Conservation (phyloP, 2,888 invertebrate species). For the Caenorhabditis angaria region DNA sequence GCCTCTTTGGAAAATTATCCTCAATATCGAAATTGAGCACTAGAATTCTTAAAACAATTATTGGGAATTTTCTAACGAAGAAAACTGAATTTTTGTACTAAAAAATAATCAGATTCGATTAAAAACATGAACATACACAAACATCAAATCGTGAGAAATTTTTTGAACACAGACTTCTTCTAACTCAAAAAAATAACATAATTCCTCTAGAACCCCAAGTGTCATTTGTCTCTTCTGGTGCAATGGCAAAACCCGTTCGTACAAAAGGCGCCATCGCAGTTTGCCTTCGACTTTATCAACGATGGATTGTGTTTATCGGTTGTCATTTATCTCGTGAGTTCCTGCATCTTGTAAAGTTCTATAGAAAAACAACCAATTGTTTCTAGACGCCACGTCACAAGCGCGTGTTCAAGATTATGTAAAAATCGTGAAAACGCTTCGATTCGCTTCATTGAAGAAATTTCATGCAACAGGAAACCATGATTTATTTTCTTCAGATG, state of each 20-base stretch:
- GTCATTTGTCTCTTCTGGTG: slow-evolving; percentile 59
- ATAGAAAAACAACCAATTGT: not conserved
- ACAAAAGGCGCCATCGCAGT: slow-evolving; percentile 93
- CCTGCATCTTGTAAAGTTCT: not conserved
- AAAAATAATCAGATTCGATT: too few relatives aligned
- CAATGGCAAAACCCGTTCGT: slow-evolving; percentile 74
- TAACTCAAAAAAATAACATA: not conserved
- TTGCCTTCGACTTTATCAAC: slow-evolving; percentile 91
- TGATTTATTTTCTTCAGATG: slow-evolving; percentile 52
- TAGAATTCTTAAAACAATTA: not conserved
- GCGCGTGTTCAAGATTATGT: slow-evolving; percentile 64
- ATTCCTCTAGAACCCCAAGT: slow-evolving; percentile 58
- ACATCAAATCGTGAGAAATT: too few relatives aligned
- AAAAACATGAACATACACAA: too few relatives aligned
- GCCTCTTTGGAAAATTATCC: too few relatives aligned
- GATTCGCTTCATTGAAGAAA: slow-evolving; percentile 44
- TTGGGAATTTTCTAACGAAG: not conserved
- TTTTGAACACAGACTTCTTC: not conserved
- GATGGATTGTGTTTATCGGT: slow-evolving; percentile 91
- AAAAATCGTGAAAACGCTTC: slow-evolving; percentile 53
- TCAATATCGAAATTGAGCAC: too few relatives aligned
- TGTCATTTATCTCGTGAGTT: slow-evolving; percentile 86
- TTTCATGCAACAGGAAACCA: slow-evolving; percentile 40
- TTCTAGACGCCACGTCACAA: slow-evolving; percentile 59
- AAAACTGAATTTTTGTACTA: too few relatives aligned